phyloP scores from a whole-genome alignment of 2,888 invertebrate species.

The Andricus quercusramuli region DNA sequence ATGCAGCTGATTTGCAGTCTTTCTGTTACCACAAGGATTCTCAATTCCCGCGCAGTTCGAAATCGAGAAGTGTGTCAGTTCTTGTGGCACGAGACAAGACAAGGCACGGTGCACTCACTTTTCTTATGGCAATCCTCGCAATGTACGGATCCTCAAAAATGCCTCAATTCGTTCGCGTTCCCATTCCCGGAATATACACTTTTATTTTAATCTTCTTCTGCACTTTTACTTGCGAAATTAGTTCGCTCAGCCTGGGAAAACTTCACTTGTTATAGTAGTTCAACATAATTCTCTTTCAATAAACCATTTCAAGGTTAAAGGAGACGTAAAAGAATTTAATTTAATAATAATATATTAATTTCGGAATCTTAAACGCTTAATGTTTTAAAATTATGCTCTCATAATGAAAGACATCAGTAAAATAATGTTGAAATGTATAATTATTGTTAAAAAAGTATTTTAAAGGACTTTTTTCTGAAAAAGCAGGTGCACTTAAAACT shows the following conservation, averaged over 20 bases:
- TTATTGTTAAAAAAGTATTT: too few relatives aligned
- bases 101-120: conserved; percentile 7
- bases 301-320: background rate
- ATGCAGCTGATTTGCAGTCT: conserved; percentile 52
- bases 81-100: conserved; percentile 32
- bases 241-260: conserved; percentile 12
- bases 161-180: conserved; percentile 12
- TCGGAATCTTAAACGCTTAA: too few relatives aligned
- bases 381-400: too few relatives aligned
- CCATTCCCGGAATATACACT: background rate
- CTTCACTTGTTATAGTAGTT: background rate
- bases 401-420: too few relatives aligned
- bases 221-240: conserved; percentile 26
- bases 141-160: conserved; percentile 24
- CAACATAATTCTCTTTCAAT: background rate
- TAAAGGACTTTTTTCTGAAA: too few relatives aligned
- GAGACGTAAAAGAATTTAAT: too few relatives aligned
- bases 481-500: too few relatives aligned
- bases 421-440: too few relatives aligned
- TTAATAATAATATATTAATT: too few relatives aligned
- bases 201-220: background rate
- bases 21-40: conserved; percentile 47
- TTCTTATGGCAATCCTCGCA: conserved; percentile 15
- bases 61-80: conserved; percentile 50
- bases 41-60: conserved; percentile 37